These are phyloP conservation scores for Stegana nigrithorax DNA, from an alignment of 2,888 invertebrate species.

Conservation along the genomic window DNA sequence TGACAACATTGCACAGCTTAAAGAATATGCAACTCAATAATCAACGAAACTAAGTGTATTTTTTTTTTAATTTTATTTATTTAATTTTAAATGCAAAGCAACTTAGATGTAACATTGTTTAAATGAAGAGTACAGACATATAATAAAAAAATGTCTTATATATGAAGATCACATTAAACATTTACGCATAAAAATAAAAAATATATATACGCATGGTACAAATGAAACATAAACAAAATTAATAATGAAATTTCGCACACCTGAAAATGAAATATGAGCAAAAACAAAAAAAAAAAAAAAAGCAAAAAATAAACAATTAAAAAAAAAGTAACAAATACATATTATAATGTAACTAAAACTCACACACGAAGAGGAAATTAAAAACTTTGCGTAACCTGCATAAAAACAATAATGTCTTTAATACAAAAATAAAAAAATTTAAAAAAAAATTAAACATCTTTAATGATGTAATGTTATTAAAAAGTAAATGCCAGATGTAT, in stretches of 20 bases:
- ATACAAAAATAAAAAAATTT: constrained; percentile 1
- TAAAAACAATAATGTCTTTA: constrained; percentile 5
- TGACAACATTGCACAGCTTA: too few species aligned
- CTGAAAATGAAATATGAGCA: constrained; percentile 26
- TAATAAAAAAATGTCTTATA: constrained; percentile 31
- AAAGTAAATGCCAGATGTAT: constrained; percentile 36
- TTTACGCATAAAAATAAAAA: constrained; percentile 22
- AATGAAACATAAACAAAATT: constrained; percentile 38
- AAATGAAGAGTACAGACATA: constrained; percentile 27
- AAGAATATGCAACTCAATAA: too few species aligned
- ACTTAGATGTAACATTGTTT: background rate
- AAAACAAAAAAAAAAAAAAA: constrained; percentile 34
- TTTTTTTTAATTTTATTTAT: constrained; percentile 38
- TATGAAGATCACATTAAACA: constrained; percentile 33
- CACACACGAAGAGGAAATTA: background rate
- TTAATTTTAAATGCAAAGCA: constrained; percentile 16
- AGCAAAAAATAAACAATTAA: constrained; percentile 18
- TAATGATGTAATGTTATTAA: background rate
- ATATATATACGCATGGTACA: constrained; percentile 34
- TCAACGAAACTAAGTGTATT: constrained; percentile 17
- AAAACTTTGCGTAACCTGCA: constrained; percentile 17
- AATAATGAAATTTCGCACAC: constrained; percentile 42
- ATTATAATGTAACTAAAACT: background rate
- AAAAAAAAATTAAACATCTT: constrained; percentile 12
- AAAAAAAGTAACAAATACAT: constrained; percentile 9